Percentiles rank a stretch among this genome's conserved stretches.
Conservation (phyloP, 2,797 vertebrate genomes). For the Nyctalus aviator region DNA sequence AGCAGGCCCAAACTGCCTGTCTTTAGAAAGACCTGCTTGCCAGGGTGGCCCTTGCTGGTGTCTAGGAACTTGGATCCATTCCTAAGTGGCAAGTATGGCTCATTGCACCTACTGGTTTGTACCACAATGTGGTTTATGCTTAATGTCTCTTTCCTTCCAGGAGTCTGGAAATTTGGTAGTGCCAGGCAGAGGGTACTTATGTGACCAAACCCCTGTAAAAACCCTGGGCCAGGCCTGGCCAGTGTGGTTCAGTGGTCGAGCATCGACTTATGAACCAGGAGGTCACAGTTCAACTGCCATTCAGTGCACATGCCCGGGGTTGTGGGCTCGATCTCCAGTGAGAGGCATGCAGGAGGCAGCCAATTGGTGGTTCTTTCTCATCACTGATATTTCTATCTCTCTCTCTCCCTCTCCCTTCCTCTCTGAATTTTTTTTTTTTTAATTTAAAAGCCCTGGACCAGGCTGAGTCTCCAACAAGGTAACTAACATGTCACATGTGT, state of each 20-base stretch:
- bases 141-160: background rate
- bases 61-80: background rate
- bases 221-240: background rate
- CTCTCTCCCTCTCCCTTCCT: no score
- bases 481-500: rapidly evolving
- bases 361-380: no score
- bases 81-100: background rate
- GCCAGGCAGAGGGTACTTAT: background rate
- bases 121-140: no score
- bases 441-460: background rate
- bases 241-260: no score
- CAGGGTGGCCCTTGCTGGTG: background rate
- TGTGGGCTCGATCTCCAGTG: no score
- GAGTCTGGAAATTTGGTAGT: background rate
- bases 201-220: background rate
- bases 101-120: background rate
- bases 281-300: no score
- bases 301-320: no score
- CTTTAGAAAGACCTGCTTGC: background rate
- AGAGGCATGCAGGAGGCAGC: no score
- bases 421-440: no score
- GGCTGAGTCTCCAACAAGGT: background rate
- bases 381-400: no score
- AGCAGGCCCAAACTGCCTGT: background rate
- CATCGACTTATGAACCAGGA: no score